Percentiles rank a stretch among this genome's conserved stretches.
These are phyloP conservation scores for Botia almorhae DNA, from an alignment of 2,797 vertebrate species.

Conservation along the genomic window DNA sequence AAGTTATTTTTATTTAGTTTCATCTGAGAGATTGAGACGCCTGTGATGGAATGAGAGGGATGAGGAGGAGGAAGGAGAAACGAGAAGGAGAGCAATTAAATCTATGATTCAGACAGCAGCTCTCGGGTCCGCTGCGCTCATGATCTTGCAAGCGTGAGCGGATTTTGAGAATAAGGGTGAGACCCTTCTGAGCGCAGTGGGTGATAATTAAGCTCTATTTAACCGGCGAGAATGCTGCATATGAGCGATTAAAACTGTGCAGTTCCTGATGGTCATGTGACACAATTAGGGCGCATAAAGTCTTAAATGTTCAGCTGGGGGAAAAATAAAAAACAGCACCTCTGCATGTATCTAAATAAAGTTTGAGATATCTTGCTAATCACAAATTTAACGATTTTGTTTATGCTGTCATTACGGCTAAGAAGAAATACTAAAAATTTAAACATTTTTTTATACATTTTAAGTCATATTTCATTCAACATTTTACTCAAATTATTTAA, in stretches of 20 bases:
- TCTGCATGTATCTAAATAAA: neutral
- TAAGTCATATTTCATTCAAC: no score
- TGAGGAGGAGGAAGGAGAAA: neutral
- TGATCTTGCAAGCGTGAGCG: slow-evolving; percentile 46
- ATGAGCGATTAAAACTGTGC: neutral
- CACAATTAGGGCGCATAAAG: slow-evolving; percentile 30
- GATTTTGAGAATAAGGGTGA: slow-evolving; percentile 48
- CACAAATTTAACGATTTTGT: neutral
- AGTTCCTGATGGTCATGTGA: slow-evolving; percentile 1
- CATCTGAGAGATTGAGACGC: slow-evolving; percentile 50
- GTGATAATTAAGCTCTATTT: slow-evolving; percentile 59
- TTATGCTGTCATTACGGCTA: neutral
- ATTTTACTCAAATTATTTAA: no score
- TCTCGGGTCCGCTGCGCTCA: slow-evolving; percentile 42
- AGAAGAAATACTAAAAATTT: no score
- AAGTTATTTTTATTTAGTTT: slow-evolving; percentile 51
- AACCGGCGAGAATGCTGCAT: slow-evolving; percentile 34
- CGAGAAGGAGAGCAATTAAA: slow-evolving; percentile 54
- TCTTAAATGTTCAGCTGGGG: neutral
- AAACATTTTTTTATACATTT: no score
- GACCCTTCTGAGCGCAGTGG: slow-evolving; percentile 43
- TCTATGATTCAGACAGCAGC: slow-evolving; percentile 48
- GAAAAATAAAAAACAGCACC: slow-evolving; percentile 1
- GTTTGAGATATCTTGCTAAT: slow-evolving; percentile 5
- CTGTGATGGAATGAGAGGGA: slow-evolving; percentile 27